Conservation (phyloP, 2,113 vertebrate species). For the Lasiurus borealis region DNA sequence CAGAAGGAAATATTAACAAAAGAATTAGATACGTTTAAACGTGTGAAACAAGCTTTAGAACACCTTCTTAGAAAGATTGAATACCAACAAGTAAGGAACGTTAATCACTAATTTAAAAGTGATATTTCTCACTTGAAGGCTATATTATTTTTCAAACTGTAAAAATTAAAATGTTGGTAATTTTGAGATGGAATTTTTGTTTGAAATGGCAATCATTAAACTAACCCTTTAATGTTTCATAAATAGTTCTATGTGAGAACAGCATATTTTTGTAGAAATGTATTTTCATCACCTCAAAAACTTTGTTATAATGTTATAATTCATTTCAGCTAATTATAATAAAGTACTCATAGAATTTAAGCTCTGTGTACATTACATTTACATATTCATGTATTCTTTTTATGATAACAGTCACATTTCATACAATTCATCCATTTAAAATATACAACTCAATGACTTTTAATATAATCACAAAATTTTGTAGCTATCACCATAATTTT, state of each 20-base stretch:
- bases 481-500: neutral
- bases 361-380: neutral
- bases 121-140: neutral
- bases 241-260: conserved; percentile 22
- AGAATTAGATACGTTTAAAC: conserved; percentile 88
- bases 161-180: conserved; percentile 42
- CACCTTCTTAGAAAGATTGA: conserved; percentile 85
- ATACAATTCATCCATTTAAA: neutral
- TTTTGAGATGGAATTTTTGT: conserved; percentile 56
- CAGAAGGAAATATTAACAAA: conserved; percentile 89
- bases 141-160: conserved; percentile 33
- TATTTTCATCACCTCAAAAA: neutral
- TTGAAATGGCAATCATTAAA: conserved; percentile 39
- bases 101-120: neutral
- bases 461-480: neutral
- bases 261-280: neutral
- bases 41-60: conserved; percentile 87
- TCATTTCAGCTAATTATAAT: neutral
- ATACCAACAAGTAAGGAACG: conserved; percentile 85
- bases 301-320: conserved; percentile 21
- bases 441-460: neutral
- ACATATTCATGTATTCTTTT: neutral
- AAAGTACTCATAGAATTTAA: conserved; percentile 41
- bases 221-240: conserved; percentile 25
- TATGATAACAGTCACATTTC: neutral